Percentiles rank a stretch among this genome's conserved stretches.
Conservation (phyloP, 2,888 invertebrate genomes). For the Synanthedon myopaeformis region DNA sequence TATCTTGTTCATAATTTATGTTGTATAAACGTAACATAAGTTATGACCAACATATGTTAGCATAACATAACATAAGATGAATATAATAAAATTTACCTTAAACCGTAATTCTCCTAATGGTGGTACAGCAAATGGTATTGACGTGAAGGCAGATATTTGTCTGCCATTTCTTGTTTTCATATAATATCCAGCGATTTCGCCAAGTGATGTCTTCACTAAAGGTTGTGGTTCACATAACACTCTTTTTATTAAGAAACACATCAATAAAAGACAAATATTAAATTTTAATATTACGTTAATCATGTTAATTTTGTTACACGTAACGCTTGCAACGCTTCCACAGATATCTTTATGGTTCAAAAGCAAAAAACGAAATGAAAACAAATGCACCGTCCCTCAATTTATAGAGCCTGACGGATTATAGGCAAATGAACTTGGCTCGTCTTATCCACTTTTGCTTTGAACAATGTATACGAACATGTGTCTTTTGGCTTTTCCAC, state of each 20-base stretch:
- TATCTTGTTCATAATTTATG: too few relatives aligned
- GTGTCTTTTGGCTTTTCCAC: not conserved
- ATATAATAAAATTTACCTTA: conserved; percentile 70
- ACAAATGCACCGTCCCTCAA: conserved; percentile 19
- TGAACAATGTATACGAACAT: not conserved
- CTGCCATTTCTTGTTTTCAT: conserved; percentile 68
- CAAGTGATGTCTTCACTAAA: conserved; percentile 47
- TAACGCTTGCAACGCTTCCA: conserved; percentile 3
- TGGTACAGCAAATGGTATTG: conserved; percentile 74
- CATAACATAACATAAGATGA: too few relatives aligned
- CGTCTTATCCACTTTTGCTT: not conserved
- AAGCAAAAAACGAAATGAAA: conserved; percentile 32
- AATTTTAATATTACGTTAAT: not conserved
- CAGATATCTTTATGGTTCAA: conserved; percentile 20
- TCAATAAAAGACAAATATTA: conserved; percentile 1
- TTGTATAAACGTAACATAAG: too few relatives aligned
- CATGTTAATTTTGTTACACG: not conserved
- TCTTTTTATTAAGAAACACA: conserved; percentile 10
- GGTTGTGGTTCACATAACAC: conserved; percentile 25
- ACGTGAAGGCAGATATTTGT: conserved; percentile 71
- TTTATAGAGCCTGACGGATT: conserved; percentile 19
- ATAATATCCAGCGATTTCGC: conserved; percentile 66
- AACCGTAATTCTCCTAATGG: conserved; percentile 74
- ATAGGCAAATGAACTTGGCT: conserved; percentile 19
- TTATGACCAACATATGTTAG: too few relatives aligned